Evolutionary conservation across 2,113 vertebrate species (phyloP).

Genomic region (Tautogolabrus adspersus): DNA sequence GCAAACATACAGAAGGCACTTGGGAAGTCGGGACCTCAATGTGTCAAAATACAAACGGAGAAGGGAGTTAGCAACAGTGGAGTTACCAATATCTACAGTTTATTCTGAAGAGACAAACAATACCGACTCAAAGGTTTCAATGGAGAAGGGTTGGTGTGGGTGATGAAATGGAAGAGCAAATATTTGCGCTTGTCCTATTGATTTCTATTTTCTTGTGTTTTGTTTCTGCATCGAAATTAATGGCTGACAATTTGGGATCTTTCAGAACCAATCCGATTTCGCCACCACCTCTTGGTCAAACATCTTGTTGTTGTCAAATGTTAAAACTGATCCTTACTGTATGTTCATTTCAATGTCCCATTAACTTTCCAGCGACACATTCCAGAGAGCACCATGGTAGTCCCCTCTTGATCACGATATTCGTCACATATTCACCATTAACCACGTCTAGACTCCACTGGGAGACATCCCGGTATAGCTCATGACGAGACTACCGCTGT

Average conservation of each 20-base stretch:
- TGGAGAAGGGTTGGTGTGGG: too few relatives aligned
- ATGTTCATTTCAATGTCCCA: background rate
- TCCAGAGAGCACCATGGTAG: background rate
- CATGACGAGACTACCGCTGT: background rate
- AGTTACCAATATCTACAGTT: background rate
- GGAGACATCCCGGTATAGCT: background rate
- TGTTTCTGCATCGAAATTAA: background rate
- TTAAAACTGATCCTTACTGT: background rate
- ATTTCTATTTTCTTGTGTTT: background rate
- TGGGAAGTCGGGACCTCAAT: slow-evolving; percentile 2
- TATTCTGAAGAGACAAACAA: background rate
- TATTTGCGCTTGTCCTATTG: background rate
- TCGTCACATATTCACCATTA: background rate
- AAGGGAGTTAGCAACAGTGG: slow-evolving; percentile 19
- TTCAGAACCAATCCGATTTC: background rate
- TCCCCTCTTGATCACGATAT: too few relatives aligned
- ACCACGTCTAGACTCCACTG: background rate
- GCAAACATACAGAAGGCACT: slow-evolving; percentile 26
- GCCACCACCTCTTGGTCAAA: too few relatives aligned
- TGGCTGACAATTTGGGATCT: too few relatives aligned
- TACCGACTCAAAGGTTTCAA: too few relatives aligned
- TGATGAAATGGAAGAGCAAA: too few relatives aligned
- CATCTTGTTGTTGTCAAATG: background rate
- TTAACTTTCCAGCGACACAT: background rate
- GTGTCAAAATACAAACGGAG: background rate